Conservation (phyloP, 1,140 invertebrate species). For the silkworm (Bombyx mori) region ASM3026992v2 NC_085109.1:9479001-9479500, state of each 20-base stretch:
- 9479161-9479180: constrained; percentile 56
- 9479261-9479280: constrained; percentile 58
- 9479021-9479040: constrained; percentile 54
- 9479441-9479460: constrained; percentile 8
- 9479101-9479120: constrained; percentile 55
- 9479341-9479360: constrained; percentile 65
- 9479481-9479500: neutral
- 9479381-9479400: constrained; percentile 65
- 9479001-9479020: constrained; percentile 52
- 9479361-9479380: constrained; percentile 64
- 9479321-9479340: constrained; percentile 63
- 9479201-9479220: constrained; percentile 54
- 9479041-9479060: constrained; percentile 69
- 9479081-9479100: constrained; percentile 66
- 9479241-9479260: constrained; percentile 61
- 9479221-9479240: constrained; percentile 55
- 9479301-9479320: constrained; percentile 57
- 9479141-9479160: constrained; percentile 50
- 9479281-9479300: constrained; percentile 46
- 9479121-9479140: constrained; percentile 50
- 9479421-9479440: constrained; percentile 51
- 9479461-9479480: neutral
- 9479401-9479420: constrained; percentile 63
- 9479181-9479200: constrained; percentile 57
- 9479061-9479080: constrained; percentile 63